Conservation (phyloP, 1,140 invertebrate species). For the Tetramorium parvispinum region DNA sequence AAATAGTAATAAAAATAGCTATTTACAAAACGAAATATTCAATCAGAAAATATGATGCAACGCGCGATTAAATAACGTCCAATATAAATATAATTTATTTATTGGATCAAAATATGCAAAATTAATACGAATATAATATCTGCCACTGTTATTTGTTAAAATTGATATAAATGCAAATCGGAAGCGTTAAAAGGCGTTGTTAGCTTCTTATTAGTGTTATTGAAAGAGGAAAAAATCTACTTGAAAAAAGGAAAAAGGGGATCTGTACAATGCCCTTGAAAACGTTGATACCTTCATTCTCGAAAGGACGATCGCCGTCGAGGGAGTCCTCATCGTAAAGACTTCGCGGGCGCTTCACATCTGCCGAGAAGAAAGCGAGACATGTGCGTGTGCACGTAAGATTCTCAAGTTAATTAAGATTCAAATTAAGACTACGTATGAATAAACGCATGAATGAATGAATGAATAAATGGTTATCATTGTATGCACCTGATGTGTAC, state of each 20-base stretch:
- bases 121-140: background rate
- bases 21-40: conserved; percentile 39
- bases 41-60: background rate
- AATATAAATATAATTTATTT: background rate
- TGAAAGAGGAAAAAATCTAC: conserved; percentile 6
- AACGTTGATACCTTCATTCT: conserved; percentile 82
- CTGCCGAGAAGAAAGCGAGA: conserved; percentile 82
- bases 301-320: conserved; percentile 83
- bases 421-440: conserved; percentile 56
- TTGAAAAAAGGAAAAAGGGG: background rate
- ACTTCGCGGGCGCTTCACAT: conserved; percentile 84
- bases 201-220: background rate
- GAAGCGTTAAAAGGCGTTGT: conserved; percentile 5
- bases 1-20: conserved; percentile 11
- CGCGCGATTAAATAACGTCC: background rate
- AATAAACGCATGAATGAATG: conserved; percentile 48
- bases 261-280: conserved; percentile 65
- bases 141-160: conserved; percentile 6
- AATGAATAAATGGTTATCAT: conserved; percentile 8
- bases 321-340: conserved; percentile 85
- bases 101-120: background rate
- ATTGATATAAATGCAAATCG: background rate
- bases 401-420: conserved; percentile 45
- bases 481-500: conserved; percentile 27
- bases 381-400: conserved; percentile 74